Evolutionary conservation across 2,888 invertebrate species (phyloP).

Genomic region (Atrina japonica): DNA sequence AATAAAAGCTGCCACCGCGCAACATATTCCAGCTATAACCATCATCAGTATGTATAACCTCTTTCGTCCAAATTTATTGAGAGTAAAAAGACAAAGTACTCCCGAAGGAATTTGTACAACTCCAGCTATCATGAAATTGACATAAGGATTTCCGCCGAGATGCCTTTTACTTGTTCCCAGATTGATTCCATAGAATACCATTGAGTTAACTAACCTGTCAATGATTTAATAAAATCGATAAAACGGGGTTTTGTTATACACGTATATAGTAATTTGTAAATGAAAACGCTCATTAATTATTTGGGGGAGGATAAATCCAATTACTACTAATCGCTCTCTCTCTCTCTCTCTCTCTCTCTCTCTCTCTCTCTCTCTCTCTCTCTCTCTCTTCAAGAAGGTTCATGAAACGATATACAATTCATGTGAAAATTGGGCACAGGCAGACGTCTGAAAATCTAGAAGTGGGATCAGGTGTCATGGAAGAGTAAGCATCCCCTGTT

Average conservation of each 20-base stretch:
- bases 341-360: too few relatives aligned
- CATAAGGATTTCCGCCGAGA: slow-evolving; percentile 62
- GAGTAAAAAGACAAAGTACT: slow-evolving; percentile 52
- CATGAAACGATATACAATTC: too few relatives aligned
- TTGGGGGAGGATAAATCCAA: too few relatives aligned
- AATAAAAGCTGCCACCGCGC: slow-evolving; percentile 81
- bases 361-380: too few relatives aligned
- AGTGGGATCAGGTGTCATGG: too few relatives aligned
- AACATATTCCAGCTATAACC: slow-evolving; percentile 63
- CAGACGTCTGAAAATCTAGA: too few relatives aligned
- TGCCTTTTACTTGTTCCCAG: slow-evolving; percentile 63
- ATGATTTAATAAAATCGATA: background rate
- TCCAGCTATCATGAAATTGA: slow-evolving; percentile 70
- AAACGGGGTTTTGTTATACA: background rate
- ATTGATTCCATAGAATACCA: slow-evolving; percentile 69
- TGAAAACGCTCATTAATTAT: background rate
- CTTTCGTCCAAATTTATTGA: slow-evolving; percentile 62
- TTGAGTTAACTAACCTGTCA: slow-evolving; percentile 59
- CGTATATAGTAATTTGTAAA: background rate
- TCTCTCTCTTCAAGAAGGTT: too few relatives aligned
- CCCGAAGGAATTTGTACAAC: slow-evolving; percentile 66
- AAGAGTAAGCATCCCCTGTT: too few relatives aligned
- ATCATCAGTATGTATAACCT: slow-evolving; percentile 54
- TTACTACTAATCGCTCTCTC: too few relatives aligned
- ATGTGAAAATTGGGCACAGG: too few relatives aligned